Evolutionary conservation across 2,113 vertebrate genomes (phyloP).

Genomic region (Meleagris gallopavo): DNA sequence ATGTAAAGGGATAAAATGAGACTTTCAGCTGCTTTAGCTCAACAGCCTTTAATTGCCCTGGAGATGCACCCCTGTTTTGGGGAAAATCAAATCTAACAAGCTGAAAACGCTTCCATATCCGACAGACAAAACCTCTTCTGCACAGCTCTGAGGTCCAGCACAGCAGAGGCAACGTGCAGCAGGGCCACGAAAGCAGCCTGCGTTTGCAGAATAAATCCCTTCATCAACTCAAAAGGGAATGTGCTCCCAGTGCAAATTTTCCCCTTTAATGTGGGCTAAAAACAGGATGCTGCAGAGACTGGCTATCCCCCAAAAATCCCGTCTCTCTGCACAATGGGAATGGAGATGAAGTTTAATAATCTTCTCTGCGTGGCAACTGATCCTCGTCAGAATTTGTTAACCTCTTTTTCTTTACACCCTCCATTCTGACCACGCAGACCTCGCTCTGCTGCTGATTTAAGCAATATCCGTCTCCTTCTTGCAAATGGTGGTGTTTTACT

Average conservation of each 20-base stretch:
- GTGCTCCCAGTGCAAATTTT: neutral
- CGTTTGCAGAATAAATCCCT: neutral
- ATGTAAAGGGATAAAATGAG: neutral
- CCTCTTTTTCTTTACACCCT: neutral
- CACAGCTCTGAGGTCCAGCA: neutral
- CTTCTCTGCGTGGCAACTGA: neutral
- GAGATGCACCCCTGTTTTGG: neutral
- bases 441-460: fast-evolving
- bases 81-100: neutral
- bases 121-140: neutral
- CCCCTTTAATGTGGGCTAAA: neutral
- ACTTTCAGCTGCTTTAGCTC: neutral
- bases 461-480: neutral
- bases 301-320: neutral
- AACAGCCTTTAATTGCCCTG: neutral
- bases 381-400: neutral
- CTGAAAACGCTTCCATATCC: neutral
- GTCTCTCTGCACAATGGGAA: neutral
- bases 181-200: neutral
- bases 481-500: neutral
- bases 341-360: neutral
- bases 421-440: fast-evolving
- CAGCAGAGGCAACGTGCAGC: neutral
- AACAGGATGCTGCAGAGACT: neutral
- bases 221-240: neutral